Percentiles rank a stretch among this genome's conserved stretches.
Evolutionary conservation across 2,888 invertebrate genomes (phyloP).

Genomic region (Deroplatys truncata): DNA sequence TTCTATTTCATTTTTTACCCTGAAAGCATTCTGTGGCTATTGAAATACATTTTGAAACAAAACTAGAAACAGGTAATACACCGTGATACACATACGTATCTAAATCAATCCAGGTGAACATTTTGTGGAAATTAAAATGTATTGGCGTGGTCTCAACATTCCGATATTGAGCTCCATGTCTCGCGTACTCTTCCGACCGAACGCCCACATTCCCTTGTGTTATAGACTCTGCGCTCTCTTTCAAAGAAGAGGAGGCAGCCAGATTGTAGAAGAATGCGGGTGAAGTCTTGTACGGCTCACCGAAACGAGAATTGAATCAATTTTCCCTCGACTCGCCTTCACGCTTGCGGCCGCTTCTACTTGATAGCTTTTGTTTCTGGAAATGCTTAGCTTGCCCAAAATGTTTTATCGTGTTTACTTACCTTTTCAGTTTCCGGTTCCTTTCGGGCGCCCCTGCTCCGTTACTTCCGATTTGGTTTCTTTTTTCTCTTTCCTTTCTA

Average conservation of each 20-base stretch:
- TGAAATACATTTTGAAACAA: too few relatives aligned
- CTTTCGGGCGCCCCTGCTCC: not conserved
- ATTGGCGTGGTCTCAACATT: not conserved
- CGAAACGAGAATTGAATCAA: not conserved
- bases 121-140: too few relatives aligned
- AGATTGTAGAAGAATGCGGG: not conserved
- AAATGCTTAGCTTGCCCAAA: not conserved
- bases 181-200: not conserved
- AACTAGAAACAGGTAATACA: too few relatives aligned
- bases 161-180: not conserved
- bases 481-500: not conserved
- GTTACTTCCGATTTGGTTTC: not conserved
- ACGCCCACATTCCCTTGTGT: not conserved
- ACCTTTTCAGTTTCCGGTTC: not conserved
- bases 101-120: too few relatives aligned
- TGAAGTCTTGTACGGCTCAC: not conserved
- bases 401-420: not conserved
- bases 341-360: not conserved
- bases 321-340: not conserved
- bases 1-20: too few relatives aligned
- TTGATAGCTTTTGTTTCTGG: not conserved
- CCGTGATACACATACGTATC: too few relatives aligned
- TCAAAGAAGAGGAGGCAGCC: not conserved
- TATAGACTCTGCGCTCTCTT: not conserved
- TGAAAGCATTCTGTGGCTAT: too few relatives aligned